Evolutionary conservation across 2,113 vertebrate species (phyloP), one percentile per base, ranked within the genome.

Genomic region (Ciconia stormi): DNA sequence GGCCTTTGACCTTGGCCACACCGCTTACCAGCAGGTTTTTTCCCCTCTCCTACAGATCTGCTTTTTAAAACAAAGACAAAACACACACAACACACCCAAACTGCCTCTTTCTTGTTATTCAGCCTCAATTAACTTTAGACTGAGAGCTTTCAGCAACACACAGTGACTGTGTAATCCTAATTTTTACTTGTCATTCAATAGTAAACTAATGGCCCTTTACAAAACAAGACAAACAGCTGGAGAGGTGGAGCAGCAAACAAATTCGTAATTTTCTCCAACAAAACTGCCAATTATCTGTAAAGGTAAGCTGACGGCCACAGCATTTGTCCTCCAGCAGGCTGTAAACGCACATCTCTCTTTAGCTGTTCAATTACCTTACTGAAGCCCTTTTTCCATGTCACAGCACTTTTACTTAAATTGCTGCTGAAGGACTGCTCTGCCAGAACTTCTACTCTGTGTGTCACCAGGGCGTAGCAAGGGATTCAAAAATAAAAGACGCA

Each of bases 361-460:
- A 47, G 53, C 61, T 69, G 30, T 22, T 47, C 83, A 69, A 73
- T 81, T 74, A 94, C 76, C 87, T 46, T 72, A n/a, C 58, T 32
- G 66, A 95, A 96, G 82, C 46, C 66, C 62, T 90, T 95, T 96
- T 96, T 87, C 87, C 90, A 93, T 56, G 70, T 90, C 82, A 15
- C 90, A 95, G 93, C 87, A 95, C 58, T 97, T 91, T 72, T 87
- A 85, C 73, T 90, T 8, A 25, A 96, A 82, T 72, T 91, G 93
- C 77, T 89, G 73, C 77, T 23, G 59, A 67, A 90, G 79, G 53
- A 73, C 29, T 79, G 87, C 7, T 93, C 61, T 40, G 66, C 84
- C 77, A 93, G 73, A 79, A 59, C 56, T 79, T 50, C 82, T 59
- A 6, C 89, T 59, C 55, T 23, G 36, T 86, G 80, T 91, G 84